Conservation (phyloP, 2,888 invertebrate species). For the Spicauda simplicius region DNA sequence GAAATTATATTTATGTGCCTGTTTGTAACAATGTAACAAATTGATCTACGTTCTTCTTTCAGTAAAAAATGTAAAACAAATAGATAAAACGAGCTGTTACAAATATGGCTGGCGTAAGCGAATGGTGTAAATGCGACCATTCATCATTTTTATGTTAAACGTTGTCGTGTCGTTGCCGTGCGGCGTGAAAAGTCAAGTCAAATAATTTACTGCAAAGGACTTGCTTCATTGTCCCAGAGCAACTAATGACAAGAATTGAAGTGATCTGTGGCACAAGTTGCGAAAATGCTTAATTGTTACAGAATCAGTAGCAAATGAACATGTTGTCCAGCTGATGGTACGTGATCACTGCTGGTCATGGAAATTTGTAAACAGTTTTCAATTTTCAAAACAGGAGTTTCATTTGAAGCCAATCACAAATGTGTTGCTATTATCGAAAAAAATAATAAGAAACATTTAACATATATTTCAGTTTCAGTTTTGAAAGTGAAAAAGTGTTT, state of each 20-base stretch:
- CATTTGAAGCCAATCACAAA: too few relatives aligned
- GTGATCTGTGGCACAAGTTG: too few relatives aligned
- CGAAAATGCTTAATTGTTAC: too few relatives aligned
- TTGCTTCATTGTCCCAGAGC: neutral
- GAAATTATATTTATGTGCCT: neutral
- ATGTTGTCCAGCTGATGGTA: too few relatives aligned
- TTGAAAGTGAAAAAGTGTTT: too few relatives aligned
- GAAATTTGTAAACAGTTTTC: too few relatives aligned
- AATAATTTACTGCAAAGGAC: conserved; percentile 10
- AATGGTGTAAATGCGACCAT: conserved; percentile 38
- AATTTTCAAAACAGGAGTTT: too few relatives aligned
- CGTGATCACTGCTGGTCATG: too few relatives aligned
- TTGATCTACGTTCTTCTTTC: neutral
- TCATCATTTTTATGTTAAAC: conserved; percentile 25
- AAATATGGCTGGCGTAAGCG: conserved; percentile 31
- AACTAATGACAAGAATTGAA: neutral
- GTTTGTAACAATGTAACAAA: neutral
- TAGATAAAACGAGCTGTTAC: neutral
- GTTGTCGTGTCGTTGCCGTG: conserved; percentile 28
- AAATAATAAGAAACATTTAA: too few relatives aligned
- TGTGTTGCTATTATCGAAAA: too few relatives aligned
- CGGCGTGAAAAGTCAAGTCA: conserved; percentile 18
- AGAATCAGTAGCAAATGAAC: too few relatives aligned
- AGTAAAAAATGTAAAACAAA: conserved; percentile 11
- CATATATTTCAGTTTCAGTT: too few relatives aligned